These are phyloP conservation scores for Oceanodroma leucorhoa DNA, from an alignment of 2,797 vertebrate species.

Conservation along the genomic window DNA sequence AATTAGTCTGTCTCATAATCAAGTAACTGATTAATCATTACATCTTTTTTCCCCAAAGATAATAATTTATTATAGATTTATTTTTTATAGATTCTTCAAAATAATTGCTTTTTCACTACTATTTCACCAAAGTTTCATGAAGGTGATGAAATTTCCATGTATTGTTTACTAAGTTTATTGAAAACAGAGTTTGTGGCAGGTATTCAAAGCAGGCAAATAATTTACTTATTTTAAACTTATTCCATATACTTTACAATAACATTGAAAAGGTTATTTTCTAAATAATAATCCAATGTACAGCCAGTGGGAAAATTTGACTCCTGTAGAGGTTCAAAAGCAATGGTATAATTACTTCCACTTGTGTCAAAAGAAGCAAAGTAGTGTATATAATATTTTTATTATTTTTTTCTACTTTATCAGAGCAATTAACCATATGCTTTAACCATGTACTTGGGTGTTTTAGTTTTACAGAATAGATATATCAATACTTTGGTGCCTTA, in stretches of 20 bases:
- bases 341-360: constrained; percentile 10
- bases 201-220: constrained; percentile 6
- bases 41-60: constrained; percentile 14
- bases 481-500: neutral
- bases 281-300: constrained; percentile 14
- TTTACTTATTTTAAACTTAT: constrained; percentile 30
- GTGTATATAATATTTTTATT: neutral
- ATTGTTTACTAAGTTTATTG: neutral
- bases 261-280: neutral
- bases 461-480: neutral
- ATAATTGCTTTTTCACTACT: neutral
- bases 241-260: neutral
- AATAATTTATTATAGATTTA: constrained; percentile 32
- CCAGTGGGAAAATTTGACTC: constrained; percentile 18
- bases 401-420: neutral
- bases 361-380: neutral
- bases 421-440: neutral
- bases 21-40: constrained; percentile 58
- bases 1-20: constrained; percentile 53
- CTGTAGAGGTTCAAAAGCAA: neutral
- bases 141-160: neutral
- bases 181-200: neutral
- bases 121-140: neutral
- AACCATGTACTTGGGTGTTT: neutral
- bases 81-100: neutral